phyloP scores from a whole-genome alignment of 2,888 invertebrate species.

The Drosophila dives region DNA sequence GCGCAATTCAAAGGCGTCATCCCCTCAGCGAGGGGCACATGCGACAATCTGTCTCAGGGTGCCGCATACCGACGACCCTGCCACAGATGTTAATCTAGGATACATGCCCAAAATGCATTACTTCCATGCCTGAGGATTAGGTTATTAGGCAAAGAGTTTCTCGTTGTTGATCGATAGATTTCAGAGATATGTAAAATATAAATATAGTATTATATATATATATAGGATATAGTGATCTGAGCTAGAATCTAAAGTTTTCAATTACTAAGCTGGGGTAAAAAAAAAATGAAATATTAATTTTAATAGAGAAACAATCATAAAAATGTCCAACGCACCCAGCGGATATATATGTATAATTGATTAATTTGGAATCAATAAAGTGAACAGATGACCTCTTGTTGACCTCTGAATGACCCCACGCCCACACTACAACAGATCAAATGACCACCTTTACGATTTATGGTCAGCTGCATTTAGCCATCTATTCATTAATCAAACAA shows the following conservation, averaged over 20 bases:
- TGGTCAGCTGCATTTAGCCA: constrained; percentile 8
- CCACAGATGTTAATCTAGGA: constrained; percentile 1
- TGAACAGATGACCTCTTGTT: neutral
- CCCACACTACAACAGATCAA: constrained; percentile 16
- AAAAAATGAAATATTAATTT: neutral
- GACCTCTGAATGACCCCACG: constrained; percentile 37
- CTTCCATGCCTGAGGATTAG: constrained; percentile 20
- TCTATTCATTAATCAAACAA: constrained; percentile 66
- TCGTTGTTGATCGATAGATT: neutral
- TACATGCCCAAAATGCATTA: constrained; percentile 23
- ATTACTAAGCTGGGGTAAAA: neutral
- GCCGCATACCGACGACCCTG: constrained; percentile 14
- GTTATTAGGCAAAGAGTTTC: constrained; percentile 19
- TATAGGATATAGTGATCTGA: neutral
- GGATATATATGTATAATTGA: neutral
- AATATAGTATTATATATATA: neutral
- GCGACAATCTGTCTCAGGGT: constrained; percentile 42
- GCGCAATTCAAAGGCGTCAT: constrained; percentile 66
- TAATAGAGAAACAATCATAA: neutral
- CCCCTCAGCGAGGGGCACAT: constrained; percentile 68
- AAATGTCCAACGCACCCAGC: neutral
- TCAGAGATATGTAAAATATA: neutral
- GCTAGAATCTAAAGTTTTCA: neutral
- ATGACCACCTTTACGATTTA: constrained; percentile 34
- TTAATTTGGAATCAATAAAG: neutral